These are phyloP conservation scores for Falco punctatus DNA, from an alignment of 2,113 vertebrate species.

Conservation along the genomic window DNA sequence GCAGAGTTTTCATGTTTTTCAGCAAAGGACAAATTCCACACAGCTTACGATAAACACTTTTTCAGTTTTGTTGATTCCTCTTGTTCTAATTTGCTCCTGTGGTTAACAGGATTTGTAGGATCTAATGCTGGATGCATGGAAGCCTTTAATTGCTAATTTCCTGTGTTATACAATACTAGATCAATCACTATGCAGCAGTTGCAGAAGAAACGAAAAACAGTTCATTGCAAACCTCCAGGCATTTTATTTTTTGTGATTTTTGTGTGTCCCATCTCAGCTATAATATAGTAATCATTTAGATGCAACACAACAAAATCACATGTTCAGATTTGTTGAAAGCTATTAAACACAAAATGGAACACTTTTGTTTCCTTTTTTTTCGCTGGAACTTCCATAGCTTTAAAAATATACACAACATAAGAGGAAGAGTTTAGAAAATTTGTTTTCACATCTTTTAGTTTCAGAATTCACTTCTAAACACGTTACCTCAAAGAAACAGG, in stretches of 20 bases:
- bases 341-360: background rate
- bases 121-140: background rate
- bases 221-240: background rate
- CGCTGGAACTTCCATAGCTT: background rate
- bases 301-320: background rate
- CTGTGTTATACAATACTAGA: background rate
- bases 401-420: background rate
- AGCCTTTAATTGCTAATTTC: conserved; percentile 21
- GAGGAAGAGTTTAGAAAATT: background rate
- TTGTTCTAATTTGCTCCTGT: background rate
- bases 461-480: background rate
- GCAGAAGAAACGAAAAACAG: background rate
- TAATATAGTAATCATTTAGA: background rate
- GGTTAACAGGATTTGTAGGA: conserved; percentile 13
- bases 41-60: background rate
- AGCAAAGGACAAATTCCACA: background rate
- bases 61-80: background rate
- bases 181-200: background rate
- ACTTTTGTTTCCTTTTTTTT: background rate
- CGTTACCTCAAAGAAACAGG: background rate
- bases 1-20: background rate
- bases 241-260: background rate
- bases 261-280: background rate
- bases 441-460: background rate
- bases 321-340: background rate